A percentile compares a stretch with the other conserved stretches of the same genome.
Conservation (phyloP, 2,888 invertebrate species). For the Dynastes grantii region DNA sequence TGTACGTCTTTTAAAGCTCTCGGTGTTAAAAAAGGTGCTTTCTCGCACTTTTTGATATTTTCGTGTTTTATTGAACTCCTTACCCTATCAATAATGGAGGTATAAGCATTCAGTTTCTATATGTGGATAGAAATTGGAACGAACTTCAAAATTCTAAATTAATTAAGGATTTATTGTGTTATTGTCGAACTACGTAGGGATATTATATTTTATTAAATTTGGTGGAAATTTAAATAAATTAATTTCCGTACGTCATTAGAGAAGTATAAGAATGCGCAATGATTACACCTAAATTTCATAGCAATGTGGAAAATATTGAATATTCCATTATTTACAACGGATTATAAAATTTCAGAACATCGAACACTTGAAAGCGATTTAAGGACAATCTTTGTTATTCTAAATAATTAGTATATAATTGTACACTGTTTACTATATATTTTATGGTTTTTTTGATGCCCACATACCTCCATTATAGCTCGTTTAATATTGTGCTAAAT, state of each 20-base stretch:
- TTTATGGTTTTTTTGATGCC: neutral
- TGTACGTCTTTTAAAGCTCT: neutral
- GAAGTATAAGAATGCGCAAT: no score
- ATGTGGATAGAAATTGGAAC: neutral
- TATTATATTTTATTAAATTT: no score
- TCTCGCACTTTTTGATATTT: neutral
- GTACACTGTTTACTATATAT: neutral
- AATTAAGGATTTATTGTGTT: neutral
- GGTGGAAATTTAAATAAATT: neutral
- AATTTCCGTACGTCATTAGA: no score
- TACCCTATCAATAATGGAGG: neutral
- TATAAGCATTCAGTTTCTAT: neutral
- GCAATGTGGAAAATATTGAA: neutral
- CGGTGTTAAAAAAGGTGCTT: neutral
- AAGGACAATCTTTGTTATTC: constrained; percentile 28
- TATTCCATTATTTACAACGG: neutral
- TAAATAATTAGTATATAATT: neutral
- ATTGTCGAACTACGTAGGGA: no score
- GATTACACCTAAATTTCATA: neutral
- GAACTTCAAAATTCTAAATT: constrained; percentile 1
- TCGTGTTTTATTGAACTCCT: neutral
- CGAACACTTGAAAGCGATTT: constrained; percentile 5
- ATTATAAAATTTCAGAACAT: constrained; percentile 19
- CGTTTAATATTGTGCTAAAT: constrained; percentile 28
- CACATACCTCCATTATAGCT: constrained; percentile 19